Evolutionary conservation across 1,140 invertebrate genomes (phyloP).

Genomic region (Aphelinus certus): DNA sequence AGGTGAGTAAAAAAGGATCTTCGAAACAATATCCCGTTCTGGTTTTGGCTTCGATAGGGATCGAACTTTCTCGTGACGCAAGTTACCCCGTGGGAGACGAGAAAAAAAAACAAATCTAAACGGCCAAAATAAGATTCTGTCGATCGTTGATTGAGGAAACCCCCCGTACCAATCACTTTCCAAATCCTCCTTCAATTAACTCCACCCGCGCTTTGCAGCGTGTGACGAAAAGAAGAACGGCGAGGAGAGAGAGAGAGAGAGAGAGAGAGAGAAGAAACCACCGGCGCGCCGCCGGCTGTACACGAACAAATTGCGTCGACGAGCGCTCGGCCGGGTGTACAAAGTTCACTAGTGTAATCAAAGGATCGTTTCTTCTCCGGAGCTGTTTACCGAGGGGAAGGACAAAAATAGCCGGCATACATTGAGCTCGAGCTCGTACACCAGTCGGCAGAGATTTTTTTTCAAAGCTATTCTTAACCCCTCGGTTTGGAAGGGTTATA

Average conservation of each 20-base stretch:
- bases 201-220: neutral
- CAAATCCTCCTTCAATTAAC: neutral
- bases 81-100: neutral
- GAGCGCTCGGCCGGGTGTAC: neutral
- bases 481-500: too few relatives aligned
- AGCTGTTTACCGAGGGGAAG: too few relatives aligned
- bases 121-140: too few relatives aligned
- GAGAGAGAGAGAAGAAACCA: neutral
- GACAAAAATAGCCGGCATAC: too few relatives aligned
- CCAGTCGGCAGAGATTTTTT: too few relatives aligned
- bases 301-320: constrained; percentile 16
- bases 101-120: neutral
- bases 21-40: too few relatives aligned
- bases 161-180: neutral
- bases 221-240: neutral
- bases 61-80: neutral
- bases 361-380: too few relatives aligned
- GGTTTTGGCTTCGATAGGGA: too few relatives aligned
- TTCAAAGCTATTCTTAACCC: too few relatives aligned
- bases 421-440: too few relatives aligned
- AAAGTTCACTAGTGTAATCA: neutral
- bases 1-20: too few relatives aligned
- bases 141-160: neutral
- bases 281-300: too few relatives aligned
- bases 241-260: neutral